These are phyloP conservation scores for Amaurobius ferox DNA, from an alignment of 2,888 invertebrate species.

Conservation along the genomic window DNA sequence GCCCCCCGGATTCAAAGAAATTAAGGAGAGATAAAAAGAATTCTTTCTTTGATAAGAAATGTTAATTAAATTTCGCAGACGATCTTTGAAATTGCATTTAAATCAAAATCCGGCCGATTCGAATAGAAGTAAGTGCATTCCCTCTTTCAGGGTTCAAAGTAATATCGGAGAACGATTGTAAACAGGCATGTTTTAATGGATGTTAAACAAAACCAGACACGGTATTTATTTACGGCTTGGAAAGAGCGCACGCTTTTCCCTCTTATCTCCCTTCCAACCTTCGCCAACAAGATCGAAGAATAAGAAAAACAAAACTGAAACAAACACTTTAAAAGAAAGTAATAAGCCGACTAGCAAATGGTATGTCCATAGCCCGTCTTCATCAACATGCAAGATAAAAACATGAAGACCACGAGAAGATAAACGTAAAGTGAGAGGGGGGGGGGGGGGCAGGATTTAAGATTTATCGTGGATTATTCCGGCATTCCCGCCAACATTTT, in stretches of 20 bases:
- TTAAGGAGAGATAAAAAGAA: too few relatives aligned
- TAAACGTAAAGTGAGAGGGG: background rate
- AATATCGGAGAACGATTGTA: background rate
- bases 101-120: too few relatives aligned
- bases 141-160: conserved; percentile 1
- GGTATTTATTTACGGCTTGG: conserved; percentile 54
- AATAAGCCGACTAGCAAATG: background rate
- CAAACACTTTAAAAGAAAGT: conserved; percentile 19
- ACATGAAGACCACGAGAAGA: background rate
- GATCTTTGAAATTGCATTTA: too few relatives aligned
- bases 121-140: too few relatives aligned
- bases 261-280: conserved; percentile 39
- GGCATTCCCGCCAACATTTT: background rate
- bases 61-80: too few relatives aligned
- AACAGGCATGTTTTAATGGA: conserved; percentile 41
- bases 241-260: conserved; percentile 28
- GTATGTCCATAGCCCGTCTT: background rate
- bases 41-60: too few relatives aligned
- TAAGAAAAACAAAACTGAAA: conserved; percentile 28
- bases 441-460: background rate
- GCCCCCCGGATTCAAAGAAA: too few relatives aligned
- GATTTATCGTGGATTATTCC: conserved; percentile 9
- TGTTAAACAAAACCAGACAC: conserved; percentile 57
- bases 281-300: conserved; percentile 11
- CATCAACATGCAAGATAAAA: background rate